Conservation (phyloP, 2,888 invertebrate species). For the Branchipolynoe longqiensis region DNA sequence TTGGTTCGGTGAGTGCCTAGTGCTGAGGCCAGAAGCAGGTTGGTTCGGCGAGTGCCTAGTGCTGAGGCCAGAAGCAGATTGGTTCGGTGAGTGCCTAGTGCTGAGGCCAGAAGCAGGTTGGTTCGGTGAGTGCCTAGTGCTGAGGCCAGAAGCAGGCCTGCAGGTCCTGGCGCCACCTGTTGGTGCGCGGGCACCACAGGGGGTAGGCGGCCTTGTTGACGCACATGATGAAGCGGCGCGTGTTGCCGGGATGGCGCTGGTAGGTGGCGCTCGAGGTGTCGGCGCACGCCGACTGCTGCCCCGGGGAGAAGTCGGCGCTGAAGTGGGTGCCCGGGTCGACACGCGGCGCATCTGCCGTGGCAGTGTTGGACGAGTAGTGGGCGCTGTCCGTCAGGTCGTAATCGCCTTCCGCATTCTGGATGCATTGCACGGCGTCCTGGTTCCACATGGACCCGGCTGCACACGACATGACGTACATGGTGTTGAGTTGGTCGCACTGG, state of each 20-base stretch:
- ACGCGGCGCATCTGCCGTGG: not conserved
- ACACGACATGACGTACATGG: slow-evolving; percentile 71
- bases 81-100: no score
- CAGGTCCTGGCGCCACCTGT: slow-evolving; percentile 34
- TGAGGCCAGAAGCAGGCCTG: slow-evolving; percentile 55
- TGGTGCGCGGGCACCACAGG: slow-evolving; percentile 60
- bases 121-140: not conserved
- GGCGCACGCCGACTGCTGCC: not conserved
- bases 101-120: no score
- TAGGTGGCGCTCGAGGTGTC: not conserved
- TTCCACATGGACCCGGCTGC: slow-evolving; percentile 68
- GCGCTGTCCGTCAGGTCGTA: not conserved
- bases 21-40: no score
- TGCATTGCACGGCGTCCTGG: slow-evolving; percentile 68
- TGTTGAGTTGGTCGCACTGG: slow-evolving; percentile 73
- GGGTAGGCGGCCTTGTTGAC: slow-evolving; percentile 40
- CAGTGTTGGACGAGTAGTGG: not conserved
- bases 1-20: no score
- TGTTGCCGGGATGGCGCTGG: slow-evolving; percentile 48
- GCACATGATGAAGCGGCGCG: slow-evolving; percentile 60
- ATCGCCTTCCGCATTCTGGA: slow-evolving; percentile 15
- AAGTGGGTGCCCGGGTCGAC: not conserved
- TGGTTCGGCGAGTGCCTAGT: no score
- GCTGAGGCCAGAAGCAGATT: no score
- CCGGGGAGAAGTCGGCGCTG: not conserved